Evolutionary conservation across 2,113 vertebrate species (phyloP).

Genomic region (Cephalopholis sonnerati): DNA sequence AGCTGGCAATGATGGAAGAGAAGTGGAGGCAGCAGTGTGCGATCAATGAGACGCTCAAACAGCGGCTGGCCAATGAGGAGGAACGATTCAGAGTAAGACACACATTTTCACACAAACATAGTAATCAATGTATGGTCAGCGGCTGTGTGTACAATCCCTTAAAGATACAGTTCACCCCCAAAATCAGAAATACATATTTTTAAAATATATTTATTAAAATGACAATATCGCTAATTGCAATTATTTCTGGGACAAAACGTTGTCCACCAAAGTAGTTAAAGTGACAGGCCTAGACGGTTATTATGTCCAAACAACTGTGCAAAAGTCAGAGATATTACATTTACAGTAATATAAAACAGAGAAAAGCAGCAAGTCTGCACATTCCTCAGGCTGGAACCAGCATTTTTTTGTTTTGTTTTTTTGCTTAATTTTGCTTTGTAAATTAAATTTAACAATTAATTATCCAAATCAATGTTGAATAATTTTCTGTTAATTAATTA

Average conservation of each 20-base stretch:
- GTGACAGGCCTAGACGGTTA: background rate
- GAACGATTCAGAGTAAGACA: constrained; percentile 90
- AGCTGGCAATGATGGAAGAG: constrained; percentile 94
- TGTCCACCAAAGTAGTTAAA: no score
- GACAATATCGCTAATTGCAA: no score
- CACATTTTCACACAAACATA: constrained; percentile 2
- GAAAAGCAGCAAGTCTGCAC: background rate
- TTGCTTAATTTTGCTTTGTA: background rate
- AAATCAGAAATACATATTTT: no score
- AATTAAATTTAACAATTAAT: background rate
- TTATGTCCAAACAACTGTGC: background rate
- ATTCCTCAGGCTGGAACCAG: background rate
- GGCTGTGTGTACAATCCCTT: no score
- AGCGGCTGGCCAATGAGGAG: constrained; percentile 90
- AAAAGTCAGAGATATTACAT: background rate
- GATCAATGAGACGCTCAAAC: constrained; percentile 90
- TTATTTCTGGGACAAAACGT: no score
- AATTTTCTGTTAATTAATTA: background rate
- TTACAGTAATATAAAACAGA: background rate
- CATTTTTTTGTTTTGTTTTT: background rate
- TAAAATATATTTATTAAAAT: no score
- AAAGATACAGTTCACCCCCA: no score
- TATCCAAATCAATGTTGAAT: background rate
- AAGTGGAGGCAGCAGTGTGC: constrained; percentile 96
- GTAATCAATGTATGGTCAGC: no score